phyloP scores from a whole-genome alignment of 2,113 vertebrate genomes.

The Ciconia maguari region DNA sequence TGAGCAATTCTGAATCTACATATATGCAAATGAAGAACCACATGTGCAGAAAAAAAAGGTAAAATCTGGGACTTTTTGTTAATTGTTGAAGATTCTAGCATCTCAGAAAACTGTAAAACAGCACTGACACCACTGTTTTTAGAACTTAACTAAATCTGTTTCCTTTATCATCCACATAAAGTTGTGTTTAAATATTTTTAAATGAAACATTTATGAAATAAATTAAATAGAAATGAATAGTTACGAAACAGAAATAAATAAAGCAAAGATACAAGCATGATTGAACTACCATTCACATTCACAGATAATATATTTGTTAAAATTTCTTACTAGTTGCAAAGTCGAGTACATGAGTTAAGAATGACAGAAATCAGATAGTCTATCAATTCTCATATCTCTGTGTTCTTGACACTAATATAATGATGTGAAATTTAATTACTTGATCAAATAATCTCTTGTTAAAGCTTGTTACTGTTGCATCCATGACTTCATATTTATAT shows the following conservation, averaged over 20 bases:
- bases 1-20: neutral
- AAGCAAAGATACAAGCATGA: neutral
- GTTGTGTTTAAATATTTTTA: neutral
- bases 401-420: neutral
- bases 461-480: neutral
- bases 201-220: too few relatives aligned
- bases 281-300: neutral
- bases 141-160: neutral
- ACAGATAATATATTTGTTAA: neutral
- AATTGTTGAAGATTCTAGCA: neutral
- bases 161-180: neutral
- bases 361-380: neutral
- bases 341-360: neutral
- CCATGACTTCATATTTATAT: neutral
- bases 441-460: neutral
- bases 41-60: neutral
- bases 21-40: neutral
- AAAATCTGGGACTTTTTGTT: neutral
- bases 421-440: neutral
- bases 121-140: neutral
- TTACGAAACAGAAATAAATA: neutral
- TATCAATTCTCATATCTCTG: neutral
- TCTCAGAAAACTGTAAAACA: neutral
- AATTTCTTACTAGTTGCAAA: neutral
- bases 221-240: too few relatives aligned